Percentiles rank a stretch among this genome's conserved stretches.
These are phyloP conservation scores for Stenichneumon culpator DNA, from an alignment of 2,888 invertebrate species.

Conservation along the genomic window DNA sequence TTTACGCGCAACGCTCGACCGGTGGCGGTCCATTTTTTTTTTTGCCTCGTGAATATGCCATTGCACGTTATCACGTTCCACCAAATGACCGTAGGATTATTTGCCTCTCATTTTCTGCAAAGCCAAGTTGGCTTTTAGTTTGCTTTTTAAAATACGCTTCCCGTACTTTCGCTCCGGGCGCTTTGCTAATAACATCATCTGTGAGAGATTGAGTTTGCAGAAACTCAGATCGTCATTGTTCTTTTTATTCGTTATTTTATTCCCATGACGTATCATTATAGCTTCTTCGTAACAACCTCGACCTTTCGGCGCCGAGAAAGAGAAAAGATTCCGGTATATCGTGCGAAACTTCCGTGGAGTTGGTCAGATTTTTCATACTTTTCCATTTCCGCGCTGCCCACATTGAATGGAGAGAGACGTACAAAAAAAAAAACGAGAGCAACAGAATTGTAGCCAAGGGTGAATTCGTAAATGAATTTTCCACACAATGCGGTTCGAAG, in stretches of 20 bases:
- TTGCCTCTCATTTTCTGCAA: background rate
- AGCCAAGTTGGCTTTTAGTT: background rate
- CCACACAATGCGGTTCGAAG: background rate
- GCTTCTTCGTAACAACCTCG: constrained; percentile 20
- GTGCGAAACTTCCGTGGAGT: constrained; percentile 15
- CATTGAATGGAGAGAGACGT: background rate
- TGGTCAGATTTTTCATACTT: constrained; percentile 35
- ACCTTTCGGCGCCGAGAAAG: constrained; percentile 15
- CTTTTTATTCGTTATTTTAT: constrained; percentile 19
- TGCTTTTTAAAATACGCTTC: constrained; percentile 1
- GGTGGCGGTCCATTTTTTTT: background rate
- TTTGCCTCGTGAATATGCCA: background rate
- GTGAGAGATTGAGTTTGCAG: background rate
- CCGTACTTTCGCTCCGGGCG: background rate
- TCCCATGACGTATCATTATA: background rate
- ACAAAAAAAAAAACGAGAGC: background rate
- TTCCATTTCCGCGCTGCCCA: constrained; percentile 11
- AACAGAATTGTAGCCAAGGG: background rate
- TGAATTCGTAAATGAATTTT: constrained; percentile 3
- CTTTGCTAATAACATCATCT: constrained; percentile 3
- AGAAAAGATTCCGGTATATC: background rate
- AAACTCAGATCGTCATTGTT: constrained; percentile 28
- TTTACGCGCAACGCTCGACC: background rate
- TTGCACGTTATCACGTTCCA: constrained; percentile 8
- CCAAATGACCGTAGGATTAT: constrained; percentile 1